These are phyloP conservation scores for Odontomachus brunneus DNA, from an alignment of 1,140 invertebrate genomes.

Conservation along the genomic window DNA sequence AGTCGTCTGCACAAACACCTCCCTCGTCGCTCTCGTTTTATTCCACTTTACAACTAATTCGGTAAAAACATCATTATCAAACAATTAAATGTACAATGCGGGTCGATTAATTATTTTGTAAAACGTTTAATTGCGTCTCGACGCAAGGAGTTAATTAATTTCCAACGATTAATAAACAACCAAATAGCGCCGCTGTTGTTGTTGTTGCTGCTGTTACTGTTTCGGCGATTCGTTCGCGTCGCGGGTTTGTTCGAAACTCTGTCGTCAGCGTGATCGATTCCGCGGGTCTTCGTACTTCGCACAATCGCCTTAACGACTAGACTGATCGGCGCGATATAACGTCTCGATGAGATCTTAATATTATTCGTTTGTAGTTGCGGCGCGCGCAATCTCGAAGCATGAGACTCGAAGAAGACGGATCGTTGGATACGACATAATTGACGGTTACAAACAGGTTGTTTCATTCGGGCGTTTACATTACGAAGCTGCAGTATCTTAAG, in stretches of 20 bases:
- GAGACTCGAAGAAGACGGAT: constrained; percentile 30
- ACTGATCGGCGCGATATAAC: constrained; percentile 14
- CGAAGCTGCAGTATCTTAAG: constrained; percentile 35
- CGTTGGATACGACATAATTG: constrained; percentile 56
- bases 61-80: no score
- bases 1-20: no score
- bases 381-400: constrained; percentile 30
- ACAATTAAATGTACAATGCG: no score
- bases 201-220: background rate
- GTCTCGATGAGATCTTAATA: constrained; percentile 2
- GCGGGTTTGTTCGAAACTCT: background rate
- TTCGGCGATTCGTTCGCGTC: constrained; percentile 40
- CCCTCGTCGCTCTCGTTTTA: no score
- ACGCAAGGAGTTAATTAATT: constrained; percentile 45
- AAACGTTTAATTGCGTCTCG: background rate
- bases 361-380: constrained; percentile 13
- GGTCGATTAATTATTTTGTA: no score
- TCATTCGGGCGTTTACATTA: constrained; percentile 3
- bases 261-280: constrained; percentile 22
- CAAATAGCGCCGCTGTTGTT: background rate
- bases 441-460: constrained; percentile 42
- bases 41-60: no score
- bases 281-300: constrained; percentile 47
- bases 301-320: constrained; percentile 26
- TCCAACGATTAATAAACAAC: constrained; percentile 24